Evolutionary conservation across 2,888 invertebrate species (phyloP).

Genomic region (Hypena proboscidalis): DNA sequence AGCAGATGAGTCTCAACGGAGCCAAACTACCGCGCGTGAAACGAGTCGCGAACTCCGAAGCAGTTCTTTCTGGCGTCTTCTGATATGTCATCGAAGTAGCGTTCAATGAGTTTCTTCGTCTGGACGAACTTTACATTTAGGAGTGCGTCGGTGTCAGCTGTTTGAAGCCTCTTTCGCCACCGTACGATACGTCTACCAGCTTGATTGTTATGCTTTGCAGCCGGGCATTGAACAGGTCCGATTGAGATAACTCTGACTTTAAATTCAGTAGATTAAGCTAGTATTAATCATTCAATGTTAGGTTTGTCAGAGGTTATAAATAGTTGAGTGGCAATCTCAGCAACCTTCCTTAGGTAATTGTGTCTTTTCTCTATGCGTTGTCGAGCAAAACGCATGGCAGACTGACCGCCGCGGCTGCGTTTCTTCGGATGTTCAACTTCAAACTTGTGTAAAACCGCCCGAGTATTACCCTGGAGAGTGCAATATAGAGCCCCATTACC

Average conservation of each 20-base stretch:
- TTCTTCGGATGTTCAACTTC: constrained; percentile 99
- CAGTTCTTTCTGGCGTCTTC: constrained; percentile 99
- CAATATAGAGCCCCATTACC: constrained; percentile 99
- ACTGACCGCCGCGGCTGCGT: constrained; percentile 99
- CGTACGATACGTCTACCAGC: constrained; percentile 99
- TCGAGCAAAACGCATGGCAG: constrained; percentile 99
- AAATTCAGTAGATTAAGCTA: constrained; percentile 99
- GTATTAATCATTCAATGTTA: constrained; percentile 98
- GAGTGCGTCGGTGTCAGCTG: constrained; percentile 98
- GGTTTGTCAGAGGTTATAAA: constrained; percentile 99
- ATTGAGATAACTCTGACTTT: constrained; percentile 99
- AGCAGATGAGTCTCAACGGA: constrained; percentile 99
- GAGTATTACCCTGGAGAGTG: constrained; percentile 97
- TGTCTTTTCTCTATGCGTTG: constrained; percentile 99
- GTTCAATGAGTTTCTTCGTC: constrained; percentile 99
- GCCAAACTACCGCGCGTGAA: constrained; percentile 98
- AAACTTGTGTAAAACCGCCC: constrained; percentile 97
- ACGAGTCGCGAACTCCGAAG: constrained; percentile 99
- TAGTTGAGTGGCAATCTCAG: constrained; percentile 93
- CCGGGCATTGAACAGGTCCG: constrained; percentile 99
- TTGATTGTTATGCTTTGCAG: constrained; percentile 99
- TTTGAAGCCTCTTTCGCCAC: constrained; percentile 99
- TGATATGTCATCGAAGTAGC: constrained; percentile 91
- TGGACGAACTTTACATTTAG: constrained; percentile 99
- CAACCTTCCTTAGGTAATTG: constrained; percentile 99